Evolutionary conservation across 2,113 vertebrate genomes (phyloP), one percentile per base, ranked within the genome.

Genomic region (Axis porcinus): DNA sequence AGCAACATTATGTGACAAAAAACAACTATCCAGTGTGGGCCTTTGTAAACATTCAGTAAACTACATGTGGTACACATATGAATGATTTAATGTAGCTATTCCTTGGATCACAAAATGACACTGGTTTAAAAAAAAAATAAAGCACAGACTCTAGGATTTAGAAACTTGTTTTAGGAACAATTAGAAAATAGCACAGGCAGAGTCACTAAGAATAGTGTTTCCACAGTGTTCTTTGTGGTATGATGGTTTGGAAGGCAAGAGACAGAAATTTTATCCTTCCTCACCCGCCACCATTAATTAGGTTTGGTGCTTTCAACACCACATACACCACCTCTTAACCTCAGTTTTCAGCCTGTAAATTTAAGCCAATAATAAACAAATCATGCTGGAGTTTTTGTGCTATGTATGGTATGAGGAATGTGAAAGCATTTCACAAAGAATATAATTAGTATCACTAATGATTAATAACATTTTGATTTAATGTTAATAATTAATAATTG

Each of bases 51-150:
- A 12, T 21, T 45, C 58, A 25, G 0, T 6, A 14, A 47, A 10
- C 47, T 25, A 6, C 36, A 15, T 0, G 0, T 33, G 15, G 47
- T n/a, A 21, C 5, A 4, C 10, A 43, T 33, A 0, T 0, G 3
- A 52, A 54, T 8, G 43, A 28, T 27, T 16, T 16, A 62, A 60
- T 30, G 7, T 2, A 6, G 40, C 28, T 47, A 1, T 52, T 74
- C 87, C 55, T 83, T 50, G 54, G 30, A 25, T 86, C 60, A 40
- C 25, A 83, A 54, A 58, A 58, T 33, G 93, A 86, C 15, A n/a
- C 58, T 12, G 40, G 89, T 74, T 60, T 81, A 2, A 74, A 90
- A 87, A 87, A 87, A 91, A 95, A 81, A 57, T 54, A 40, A 43
- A 64, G 36, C 15, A 8, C 62, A 87, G 30, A 25, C 30, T 27